A percentile compares a stretch with the other conserved stretches of the same genome.
These are phyloP conservation scores for Physeter macrocephalus DNA, from an alignment of 2,113 vertebrate genomes.

Conservation along the genomic window DNA sequence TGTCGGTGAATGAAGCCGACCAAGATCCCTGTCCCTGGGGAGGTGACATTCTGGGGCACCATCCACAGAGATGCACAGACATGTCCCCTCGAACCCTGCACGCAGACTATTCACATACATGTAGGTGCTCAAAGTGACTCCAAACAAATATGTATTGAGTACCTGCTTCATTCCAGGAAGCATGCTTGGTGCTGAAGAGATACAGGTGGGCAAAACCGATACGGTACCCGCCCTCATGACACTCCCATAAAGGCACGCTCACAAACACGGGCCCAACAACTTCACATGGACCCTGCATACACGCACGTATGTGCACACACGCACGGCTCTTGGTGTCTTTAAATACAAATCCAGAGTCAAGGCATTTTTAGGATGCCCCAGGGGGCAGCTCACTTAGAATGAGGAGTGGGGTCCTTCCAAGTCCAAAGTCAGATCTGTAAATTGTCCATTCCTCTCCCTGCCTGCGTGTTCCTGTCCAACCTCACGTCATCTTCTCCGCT, in stretches of 20 bases:
- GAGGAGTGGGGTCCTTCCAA: not conserved
- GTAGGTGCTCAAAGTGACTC: not conserved
- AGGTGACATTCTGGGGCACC: too few species aligned
- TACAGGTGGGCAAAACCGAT: fast-evolving
- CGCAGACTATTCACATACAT: fast-evolving
- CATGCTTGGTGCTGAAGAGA: fast-evolving
- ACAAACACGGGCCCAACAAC: not conserved
- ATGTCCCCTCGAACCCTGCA: not conserved
- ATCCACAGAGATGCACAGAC: not conserved
- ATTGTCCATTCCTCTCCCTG: not conserved
- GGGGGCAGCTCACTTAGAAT: not conserved
- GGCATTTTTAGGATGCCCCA: not conserved
- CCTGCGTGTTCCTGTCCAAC: not conserved
- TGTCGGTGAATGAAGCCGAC: not conserved
- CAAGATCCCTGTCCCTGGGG: not conserved
- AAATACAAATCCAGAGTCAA: not conserved
- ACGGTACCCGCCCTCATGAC: fast-evolving
- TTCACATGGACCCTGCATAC: fast-evolving
- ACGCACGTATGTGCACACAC: not conserved
- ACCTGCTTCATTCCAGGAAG: not conserved
- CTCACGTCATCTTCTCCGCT: not conserved
- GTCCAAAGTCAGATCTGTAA: not conserved
- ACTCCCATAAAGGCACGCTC: not conserved
- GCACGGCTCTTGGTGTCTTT: fast-evolving
- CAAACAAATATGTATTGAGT: not conserved